Conservation (phyloP, 30 jellyfish, hydroid and myxozoan genomes). For the Aurelia sp. region DNA sequence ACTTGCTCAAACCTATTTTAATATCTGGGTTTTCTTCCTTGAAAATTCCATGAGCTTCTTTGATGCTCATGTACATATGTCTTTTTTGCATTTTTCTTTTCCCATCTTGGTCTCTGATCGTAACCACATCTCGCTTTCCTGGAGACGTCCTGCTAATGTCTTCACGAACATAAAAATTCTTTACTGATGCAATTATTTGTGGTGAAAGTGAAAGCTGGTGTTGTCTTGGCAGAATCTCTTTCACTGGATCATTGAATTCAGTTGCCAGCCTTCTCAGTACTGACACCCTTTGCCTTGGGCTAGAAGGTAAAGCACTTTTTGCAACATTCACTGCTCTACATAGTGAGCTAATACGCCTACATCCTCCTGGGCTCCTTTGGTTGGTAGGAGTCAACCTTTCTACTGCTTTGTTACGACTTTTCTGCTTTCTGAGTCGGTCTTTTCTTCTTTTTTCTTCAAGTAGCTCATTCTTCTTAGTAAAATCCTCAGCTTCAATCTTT, state of each 20-base stretch:
- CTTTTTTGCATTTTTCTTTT: constrained; percentile 37
- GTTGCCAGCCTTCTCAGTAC: constrained; percentile 33
- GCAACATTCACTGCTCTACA: constrained; percentile 34
- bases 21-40: constrained; percentile 45
- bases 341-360: constrained; percentile 6
- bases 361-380: constrained; percentile 10
- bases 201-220: constrained; percentile 7
- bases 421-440: constrained; percentile 27
- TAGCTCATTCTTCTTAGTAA: neutral
- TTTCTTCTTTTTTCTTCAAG: constrained; percentile 20
- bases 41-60: constrained; percentile 35
- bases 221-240: neutral
- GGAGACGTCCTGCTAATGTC: constrained; percentile 62
- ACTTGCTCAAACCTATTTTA: constrained; percentile 29
- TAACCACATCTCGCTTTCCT: constrained; percentile 62
- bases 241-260: neutral
- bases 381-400: neutral
- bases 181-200: constrained; percentile 17
- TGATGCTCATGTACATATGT: constrained; percentile 44
- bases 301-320: constrained; percentile 4
- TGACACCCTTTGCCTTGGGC: constrained; percentile 19
- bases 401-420: neutral
- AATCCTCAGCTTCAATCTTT: neutral
- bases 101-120: constrained; percentile 36
- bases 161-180: constrained; percentile 33